Conservation (phyloP, 2,888 invertebrate species). For the Spodoptera picta region DNA sequence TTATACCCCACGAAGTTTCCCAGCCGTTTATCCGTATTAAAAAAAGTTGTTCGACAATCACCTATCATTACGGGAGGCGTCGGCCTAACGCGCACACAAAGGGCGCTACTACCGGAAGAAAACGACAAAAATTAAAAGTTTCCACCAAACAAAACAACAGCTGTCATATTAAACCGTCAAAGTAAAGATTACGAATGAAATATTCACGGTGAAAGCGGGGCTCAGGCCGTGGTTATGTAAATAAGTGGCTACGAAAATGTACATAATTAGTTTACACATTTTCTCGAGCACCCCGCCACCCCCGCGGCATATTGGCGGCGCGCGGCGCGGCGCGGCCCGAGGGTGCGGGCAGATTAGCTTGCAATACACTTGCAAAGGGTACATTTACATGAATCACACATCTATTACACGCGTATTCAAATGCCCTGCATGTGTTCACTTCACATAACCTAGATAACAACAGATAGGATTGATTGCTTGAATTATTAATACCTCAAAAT, state of each 20-base stretch:
- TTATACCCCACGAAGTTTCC: constrained; percentile 79
- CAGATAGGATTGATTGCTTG: constrained; percentile 76
- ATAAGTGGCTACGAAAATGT: constrained; percentile 89
- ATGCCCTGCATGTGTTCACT: constrained; percentile 82
- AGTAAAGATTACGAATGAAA: constrained; percentile 88
- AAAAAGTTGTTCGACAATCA: constrained; percentile 82
- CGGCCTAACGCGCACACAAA: constrained; percentile 78
- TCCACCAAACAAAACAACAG: constrained; percentile 86
- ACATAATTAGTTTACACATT: constrained; percentile 89
- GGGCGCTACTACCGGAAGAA: constrained; percentile 78
- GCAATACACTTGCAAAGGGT: constrained; percentile 85
- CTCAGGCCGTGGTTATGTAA: constrained; percentile 87
- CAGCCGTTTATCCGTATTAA: constrained; percentile 75
- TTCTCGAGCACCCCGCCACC: constrained; percentile 78
- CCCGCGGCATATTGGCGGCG: constrained; percentile 77
- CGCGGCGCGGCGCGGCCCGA: constrained; percentile 52
- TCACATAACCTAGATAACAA: constrained; percentile 80
- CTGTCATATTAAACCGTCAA: constrained; percentile 88
- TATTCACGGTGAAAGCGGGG: constrained; percentile 88
- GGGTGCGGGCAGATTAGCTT: constrained; percentile 76
- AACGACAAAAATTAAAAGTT: constrained; percentile 87
- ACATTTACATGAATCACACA: constrained; percentile 87
- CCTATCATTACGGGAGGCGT: constrained; percentile 86
- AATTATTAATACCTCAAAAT: constrained; percentile 68
- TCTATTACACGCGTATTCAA: constrained; percentile 81